These are phyloP conservation scores for Columba livia DNA, from an alignment of 2,113 vertebrate genomes.

Conservation along the genomic window DNA sequence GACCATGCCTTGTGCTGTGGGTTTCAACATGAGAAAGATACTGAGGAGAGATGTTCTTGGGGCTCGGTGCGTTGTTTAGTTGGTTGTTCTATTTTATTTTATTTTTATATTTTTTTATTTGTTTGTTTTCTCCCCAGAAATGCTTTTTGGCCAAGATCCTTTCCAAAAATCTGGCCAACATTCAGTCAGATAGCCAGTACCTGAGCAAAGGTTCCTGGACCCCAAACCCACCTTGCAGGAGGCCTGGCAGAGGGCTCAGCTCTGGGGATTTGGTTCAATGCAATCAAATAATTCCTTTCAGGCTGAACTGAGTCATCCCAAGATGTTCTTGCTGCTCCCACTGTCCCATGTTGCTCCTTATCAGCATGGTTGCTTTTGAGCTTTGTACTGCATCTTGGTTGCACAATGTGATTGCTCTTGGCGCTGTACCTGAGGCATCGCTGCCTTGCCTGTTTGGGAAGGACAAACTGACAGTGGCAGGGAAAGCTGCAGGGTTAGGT, in stretches of 20 bases:
- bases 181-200: not conserved
- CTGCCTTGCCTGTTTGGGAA: not conserved
- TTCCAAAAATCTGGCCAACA: not conserved
- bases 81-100: not conserved
- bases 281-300: not conserved
- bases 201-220: not conserved
- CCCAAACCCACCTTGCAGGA: not conserved
- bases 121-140: not conserved
- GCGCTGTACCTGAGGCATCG: not conserved
- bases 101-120: no score
- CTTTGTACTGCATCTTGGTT: not conserved
- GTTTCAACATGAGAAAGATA: not conserved
- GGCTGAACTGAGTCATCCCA: not conserved
- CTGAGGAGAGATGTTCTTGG: not conserved
- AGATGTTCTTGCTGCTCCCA: not conserved
- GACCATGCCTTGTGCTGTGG: not conserved
- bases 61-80: not conserved
- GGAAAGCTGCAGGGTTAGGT: not conserved
- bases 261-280: not conserved
- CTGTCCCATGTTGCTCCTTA: not conserved
- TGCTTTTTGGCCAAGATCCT: not conserved
- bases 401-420: not conserved
- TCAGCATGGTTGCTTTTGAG: not conserved
- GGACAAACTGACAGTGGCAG: not conserved
- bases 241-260: not conserved